These are phyloP conservation scores for Eclectus roratus DNA, from an alignment of 2,113 vertebrate species.

Conservation along the genomic window DNA sequence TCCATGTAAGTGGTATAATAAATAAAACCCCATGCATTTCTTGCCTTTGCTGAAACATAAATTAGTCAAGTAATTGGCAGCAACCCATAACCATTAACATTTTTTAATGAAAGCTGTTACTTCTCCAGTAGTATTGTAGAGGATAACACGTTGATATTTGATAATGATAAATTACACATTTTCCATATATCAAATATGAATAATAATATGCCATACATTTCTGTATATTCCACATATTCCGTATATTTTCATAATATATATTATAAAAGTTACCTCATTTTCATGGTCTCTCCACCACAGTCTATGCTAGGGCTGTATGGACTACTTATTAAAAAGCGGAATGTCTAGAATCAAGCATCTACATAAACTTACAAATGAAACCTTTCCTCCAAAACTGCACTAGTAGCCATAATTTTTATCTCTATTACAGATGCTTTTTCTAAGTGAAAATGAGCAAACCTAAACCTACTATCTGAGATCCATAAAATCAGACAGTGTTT, in stretches of 20 bases:
- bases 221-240: neutral
- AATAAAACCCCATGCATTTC: neutral
- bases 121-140: neutral
- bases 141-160: neutral
- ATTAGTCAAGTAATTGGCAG: neutral
- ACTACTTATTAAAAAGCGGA: neutral
- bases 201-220: neutral
- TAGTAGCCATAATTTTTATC: neutral
- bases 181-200: neutral
- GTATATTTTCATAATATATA: neutral
- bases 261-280: neutral
- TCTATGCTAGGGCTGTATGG: neutral
- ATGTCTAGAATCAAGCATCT: neutral
- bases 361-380: neutral
- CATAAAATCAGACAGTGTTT: neutral
- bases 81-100: neutral
- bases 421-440: neutral
- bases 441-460: neutral
- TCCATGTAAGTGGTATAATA: neutral
- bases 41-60: neutral
- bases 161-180: neutral
- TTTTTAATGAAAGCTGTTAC: neutral
- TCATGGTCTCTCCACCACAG: neutral
- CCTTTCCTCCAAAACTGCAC: neutral
- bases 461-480: neutral